A percentile compares a stretch with the other conserved stretches of the same genome.
Conservation (phyloP, 2,797 vertebrate genomes). For the Danio kyathit region DNA sequence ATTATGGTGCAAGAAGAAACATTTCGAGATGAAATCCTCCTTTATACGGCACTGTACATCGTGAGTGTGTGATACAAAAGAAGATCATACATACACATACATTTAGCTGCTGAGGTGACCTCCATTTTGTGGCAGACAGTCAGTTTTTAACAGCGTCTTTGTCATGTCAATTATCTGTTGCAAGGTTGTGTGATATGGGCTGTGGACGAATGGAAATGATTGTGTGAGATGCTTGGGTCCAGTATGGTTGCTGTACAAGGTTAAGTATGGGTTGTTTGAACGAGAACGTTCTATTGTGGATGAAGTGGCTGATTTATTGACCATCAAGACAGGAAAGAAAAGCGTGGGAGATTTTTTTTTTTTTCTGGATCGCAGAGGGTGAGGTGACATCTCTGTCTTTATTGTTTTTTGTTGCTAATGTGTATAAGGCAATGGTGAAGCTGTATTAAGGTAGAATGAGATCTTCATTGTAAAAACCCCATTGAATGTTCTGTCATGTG, state of each 20-base stretch:
- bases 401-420: not conserved
- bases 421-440: not conserved
- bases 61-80: not conserved
- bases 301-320: conserved; percentile 20
- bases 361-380: not conserved
- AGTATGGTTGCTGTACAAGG: conserved; percentile 11
- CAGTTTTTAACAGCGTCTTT: conserved; percentile 14
- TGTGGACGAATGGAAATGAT: conserved; percentile 58
- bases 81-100: conserved; percentile 12
- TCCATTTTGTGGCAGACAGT: conserved; percentile 44
- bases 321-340: conserved; percentile 33
- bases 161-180: conserved; percentile 43
- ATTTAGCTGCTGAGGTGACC: conserved; percentile 3
- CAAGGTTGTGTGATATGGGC: conserved; percentile 75
- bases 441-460: not conserved
- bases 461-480: not conserved
- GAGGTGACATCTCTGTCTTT: conserved; percentile 11
- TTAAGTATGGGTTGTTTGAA: conserved; percentile 27
- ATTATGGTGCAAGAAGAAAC: not conserved
- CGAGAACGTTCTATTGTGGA: not conserved
- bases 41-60: not conserved
- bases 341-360: not conserved
- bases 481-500: conserved; percentile 4
- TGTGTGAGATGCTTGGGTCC: conserved; percentile 7
- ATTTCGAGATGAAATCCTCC: conserved; percentile 8